Evolutionary conservation across 2,888 invertebrate species (phyloP).

Genomic region (Lasius platythorax): DNA sequence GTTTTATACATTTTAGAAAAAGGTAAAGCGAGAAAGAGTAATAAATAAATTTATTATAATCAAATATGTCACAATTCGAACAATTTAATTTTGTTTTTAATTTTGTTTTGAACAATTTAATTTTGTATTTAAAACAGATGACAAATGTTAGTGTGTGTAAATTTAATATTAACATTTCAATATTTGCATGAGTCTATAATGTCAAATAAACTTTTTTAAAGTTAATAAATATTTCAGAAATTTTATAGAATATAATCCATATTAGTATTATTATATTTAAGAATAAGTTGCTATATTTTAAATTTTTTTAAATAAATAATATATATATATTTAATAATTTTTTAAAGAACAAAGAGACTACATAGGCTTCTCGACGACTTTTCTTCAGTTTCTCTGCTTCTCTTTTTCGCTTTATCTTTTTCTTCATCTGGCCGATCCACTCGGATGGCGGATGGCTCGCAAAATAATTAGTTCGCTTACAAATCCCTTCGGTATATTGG

Average conservation of each 20-base stretch:
- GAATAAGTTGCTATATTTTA: not conserved
- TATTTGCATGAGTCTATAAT: not conserved
- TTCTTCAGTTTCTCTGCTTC: conserved; percentile 26
- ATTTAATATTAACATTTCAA: not conserved
- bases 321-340: conserved; percentile 1
- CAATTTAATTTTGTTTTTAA: not conserved
- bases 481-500: conserved; percentile 50
- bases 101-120: not conserved
- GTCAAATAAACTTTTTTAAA: not conserved
- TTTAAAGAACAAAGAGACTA: not conserved
- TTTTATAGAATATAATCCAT: not conserved
- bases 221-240: conserved; percentile 7
- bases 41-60: not conserved
- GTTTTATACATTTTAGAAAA: not conserved
- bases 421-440: conserved; percentile 25
- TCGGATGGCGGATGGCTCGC: not conserved
- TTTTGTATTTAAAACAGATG: not conserved
- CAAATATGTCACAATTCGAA: not conserved
- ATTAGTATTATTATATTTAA: not conserved
- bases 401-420: not conserved
- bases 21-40: not conserved
- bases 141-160: not conserved
- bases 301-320: not conserved
- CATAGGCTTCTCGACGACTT: conserved; percentile 16
- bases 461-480: conserved; percentile 61